These are phyloP conservation scores for Anser brachyrhynchus DNA, from an alignment of 2,113 vertebrate genomes.

Conservation along the genomic window DNA sequence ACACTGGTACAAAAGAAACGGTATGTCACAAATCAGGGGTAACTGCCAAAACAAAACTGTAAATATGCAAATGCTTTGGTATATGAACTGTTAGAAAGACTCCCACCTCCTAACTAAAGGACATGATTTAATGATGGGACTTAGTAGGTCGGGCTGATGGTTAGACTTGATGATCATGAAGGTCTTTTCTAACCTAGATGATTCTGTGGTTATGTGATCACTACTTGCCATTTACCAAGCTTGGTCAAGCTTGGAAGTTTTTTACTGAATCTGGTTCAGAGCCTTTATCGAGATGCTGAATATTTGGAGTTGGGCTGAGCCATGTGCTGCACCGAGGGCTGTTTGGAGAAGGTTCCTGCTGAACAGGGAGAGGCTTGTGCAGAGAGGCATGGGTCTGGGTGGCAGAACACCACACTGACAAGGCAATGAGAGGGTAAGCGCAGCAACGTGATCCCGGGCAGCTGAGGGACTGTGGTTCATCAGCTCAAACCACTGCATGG, in stretches of 20 bases:
- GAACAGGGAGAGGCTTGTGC: rapidly evolving
- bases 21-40: background rate
- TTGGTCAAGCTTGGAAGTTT: background rate
- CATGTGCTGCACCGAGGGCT: background rate
- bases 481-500: rapidly evolving
- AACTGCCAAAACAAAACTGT: background rate
- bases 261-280: background rate
- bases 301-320: rapidly evolving
- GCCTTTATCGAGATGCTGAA: background rate
- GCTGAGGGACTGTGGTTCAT: background rate
- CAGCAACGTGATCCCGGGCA: rapidly evolving
- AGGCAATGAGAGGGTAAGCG: background rate
- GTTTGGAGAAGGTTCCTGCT: background rate
- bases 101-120: background rate
- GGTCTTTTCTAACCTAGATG: background rate
- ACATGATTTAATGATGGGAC: background rate
- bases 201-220: background rate
- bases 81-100: background rate
- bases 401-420: too few species aligned
- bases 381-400: background rate
- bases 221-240: background rate
- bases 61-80: background rate
- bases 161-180: background rate
- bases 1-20: background rate
- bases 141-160: background rate